Base-by-base conservation (phyloP, 2,888 invertebrate species). In the Heliconius ismenius region DNA sequence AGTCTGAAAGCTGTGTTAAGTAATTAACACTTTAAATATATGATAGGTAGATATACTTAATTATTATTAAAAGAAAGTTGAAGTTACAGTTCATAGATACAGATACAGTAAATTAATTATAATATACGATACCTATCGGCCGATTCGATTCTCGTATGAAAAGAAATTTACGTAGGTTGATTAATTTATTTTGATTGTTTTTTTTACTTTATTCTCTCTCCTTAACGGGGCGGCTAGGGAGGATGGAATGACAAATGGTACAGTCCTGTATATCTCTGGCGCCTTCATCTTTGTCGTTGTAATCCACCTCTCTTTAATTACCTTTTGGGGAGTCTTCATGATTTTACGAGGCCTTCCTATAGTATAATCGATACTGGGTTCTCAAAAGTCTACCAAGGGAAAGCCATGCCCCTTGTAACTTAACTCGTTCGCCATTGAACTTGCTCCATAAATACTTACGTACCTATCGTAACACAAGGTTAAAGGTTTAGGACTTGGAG, bases 1-100 rank as follows among this genome's bases (percentile, higher is more conserved):
- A 43, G 67, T 39, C 67, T 43, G 39, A 67, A 39, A 39, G 39
- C 67, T 43, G 39, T 39, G 67, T 67, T 67, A 67, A 67, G 67
- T 67, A 24, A 67, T 67, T 67, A 67, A 67, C 7, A 39, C 15
- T 67, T 43, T 39, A 65, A 67, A 39, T 67, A 67, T 43, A 43
- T 67, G 39, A 67, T 43, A 24, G 43, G 9, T 24, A 24, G 43
- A 9, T 24, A n/a, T 4, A 65, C 36, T 13, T 24, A 24, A 65
- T 24, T 58, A 24, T 18, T 36, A 74, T 67, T 65, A 65, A 65
- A 39, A 39, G 11, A 6, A 39, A 65, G 7, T 21, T 43, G 0
- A 43, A 18, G 43, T 43, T 43, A 2, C 39, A 13, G 39, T 39
- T 39, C 39, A 39, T 13, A 39, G 3, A 13, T 13, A 13, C 13